phyloP scores from a whole-genome alignment of 2,113 vertebrate species.

The Amphiprion ocellaris region DNA sequence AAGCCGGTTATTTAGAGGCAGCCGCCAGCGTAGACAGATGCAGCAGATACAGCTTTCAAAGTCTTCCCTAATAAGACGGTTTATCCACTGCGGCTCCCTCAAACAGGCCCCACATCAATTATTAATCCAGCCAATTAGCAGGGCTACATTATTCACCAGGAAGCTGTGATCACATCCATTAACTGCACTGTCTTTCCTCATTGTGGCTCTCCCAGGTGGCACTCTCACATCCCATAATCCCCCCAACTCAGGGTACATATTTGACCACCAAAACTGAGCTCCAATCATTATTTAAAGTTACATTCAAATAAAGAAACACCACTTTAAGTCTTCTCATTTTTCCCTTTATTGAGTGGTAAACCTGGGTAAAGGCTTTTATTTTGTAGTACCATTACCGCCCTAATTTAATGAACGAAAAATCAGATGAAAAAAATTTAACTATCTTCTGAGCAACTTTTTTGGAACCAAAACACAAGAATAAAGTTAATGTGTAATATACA shows the following conservation, averaged over 20 bases:
- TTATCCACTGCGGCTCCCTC: conserved; percentile 44
- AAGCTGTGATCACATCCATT: conserved; percentile 83
- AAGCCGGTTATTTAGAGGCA: conserved; percentile 32
- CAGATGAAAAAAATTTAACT: no score
- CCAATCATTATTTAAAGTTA: background rate
- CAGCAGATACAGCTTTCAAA: conserved; percentile 34
- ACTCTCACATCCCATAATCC: conserved; percentile 1
- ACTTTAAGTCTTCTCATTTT: background rate
- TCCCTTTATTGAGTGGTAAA: background rate
- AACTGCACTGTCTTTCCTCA: conserved; percentile 52
- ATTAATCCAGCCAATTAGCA: conserved; percentile 90
- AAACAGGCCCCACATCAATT: conserved; percentile 81
- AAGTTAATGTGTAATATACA: no score
- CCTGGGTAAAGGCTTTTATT: no score
- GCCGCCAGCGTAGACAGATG: conserved; percentile 51
- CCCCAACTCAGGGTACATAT: background rate
- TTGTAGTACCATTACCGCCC: no score
- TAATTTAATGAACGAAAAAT: no score
- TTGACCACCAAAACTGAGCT: background rate
- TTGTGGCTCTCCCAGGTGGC: conserved; percentile 41
- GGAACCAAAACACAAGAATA: no score
- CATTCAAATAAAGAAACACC: background rate
- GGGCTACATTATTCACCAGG: conserved; percentile 83
- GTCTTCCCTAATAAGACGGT: conserved; percentile 67
- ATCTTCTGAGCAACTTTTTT: no score